A percentile compares a stretch with the other conserved stretches of the same genome.
These are phyloP conservation scores for Oxycera nigricornis DNA, from an alignment of 2,888 invertebrate species.

Conservation along the genomic window DNA sequence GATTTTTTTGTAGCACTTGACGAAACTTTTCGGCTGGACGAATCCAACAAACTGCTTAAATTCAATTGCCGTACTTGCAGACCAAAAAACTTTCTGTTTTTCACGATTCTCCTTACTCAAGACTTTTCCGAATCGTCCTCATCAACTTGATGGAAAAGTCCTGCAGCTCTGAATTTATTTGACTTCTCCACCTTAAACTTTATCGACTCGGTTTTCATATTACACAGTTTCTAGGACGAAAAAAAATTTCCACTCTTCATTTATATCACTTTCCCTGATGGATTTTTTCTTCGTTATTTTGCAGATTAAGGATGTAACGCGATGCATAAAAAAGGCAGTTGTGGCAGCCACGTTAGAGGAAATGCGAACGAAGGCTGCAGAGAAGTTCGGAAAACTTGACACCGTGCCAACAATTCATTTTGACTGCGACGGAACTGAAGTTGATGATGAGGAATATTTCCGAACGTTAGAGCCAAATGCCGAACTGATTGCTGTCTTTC, in stretches of 20 bases:
- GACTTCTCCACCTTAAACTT: neutral
- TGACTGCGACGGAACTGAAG: constrained; percentile 93
- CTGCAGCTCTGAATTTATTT: neutral
- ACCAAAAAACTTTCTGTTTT: no score
- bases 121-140: neutral
- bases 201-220: no score
- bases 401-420: constrained; percentile 78
- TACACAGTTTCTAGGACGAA: no score
- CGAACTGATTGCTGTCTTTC: constrained; percentile 80
- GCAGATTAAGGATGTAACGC: constrained; percentile 70
- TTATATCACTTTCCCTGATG: neutral
- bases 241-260: neutral
- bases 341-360: constrained; percentile 82
- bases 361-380: constrained; percentile 76
- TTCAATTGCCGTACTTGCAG: no score
- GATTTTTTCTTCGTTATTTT: constrained; percentile 5
- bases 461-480: constrained; percentile 88
- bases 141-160: neutral
- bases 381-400: constrained; percentile 73
- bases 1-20: no score
- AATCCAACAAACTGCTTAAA: no score
- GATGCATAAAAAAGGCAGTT: constrained; percentile 82
- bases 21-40: no score
- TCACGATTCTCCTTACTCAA: no score
- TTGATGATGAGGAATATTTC: constrained; percentile 95